A percentile compares a stretch with the other conserved stretches of the same genome.
Conservation (phyloP, 2,113 vertebrate genomes). For the Clupea harengus region DNA sequence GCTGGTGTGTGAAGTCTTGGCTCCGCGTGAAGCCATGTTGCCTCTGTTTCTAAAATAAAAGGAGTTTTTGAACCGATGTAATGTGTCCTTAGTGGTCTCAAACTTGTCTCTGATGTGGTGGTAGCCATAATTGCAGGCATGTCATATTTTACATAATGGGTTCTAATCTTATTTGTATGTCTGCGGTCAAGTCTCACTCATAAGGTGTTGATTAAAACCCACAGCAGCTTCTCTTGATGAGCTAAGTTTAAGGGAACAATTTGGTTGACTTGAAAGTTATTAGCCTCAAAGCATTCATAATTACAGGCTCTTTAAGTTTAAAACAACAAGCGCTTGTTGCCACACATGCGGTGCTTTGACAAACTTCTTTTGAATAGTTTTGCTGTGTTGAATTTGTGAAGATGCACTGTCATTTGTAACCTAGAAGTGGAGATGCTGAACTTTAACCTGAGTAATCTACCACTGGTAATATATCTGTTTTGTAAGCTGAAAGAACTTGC, state of each 20-base stretch:
- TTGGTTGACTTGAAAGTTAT: neutral
- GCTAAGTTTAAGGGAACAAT: neutral
- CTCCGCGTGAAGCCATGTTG: neutral
- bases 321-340: neutral
- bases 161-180: neutral
- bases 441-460: no score
- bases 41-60: neutral
- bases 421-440: neutral
- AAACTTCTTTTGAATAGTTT: no score
- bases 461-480: no score
- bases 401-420: neutral
- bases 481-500: no score
- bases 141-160: neutral
- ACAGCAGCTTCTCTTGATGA: neutral
- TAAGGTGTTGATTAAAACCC: neutral
- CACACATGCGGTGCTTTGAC: neutral
- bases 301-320: neutral
- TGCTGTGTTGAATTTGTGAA: no score
- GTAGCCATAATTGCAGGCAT: neutral
- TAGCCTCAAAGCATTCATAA: neutral
- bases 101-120: neutral
- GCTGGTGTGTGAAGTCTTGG: constrained; percentile 48
- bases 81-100: neutral
- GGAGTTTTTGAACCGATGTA: neutral
- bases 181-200: neutral